Evolutionary conservation across 1,140 invertebrate species (phyloP).

Genomic region (Nasonia vitripennis): DNA sequence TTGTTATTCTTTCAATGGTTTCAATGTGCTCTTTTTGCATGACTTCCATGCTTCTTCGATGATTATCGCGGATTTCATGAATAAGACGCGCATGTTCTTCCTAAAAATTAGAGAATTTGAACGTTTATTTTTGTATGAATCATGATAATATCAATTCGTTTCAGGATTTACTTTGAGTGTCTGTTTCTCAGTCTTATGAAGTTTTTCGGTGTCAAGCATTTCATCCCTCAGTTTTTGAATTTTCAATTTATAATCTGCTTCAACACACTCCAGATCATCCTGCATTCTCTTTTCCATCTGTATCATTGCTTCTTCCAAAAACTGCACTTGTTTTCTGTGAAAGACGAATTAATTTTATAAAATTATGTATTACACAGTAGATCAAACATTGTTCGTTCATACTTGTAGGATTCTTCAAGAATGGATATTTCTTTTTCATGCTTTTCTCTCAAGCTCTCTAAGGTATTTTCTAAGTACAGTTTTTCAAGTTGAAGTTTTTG

Average conservation of each 20-base stretch:
- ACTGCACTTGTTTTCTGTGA: constrained; percentile 66
- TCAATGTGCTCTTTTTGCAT: constrained; percentile 67
- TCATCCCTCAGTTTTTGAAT: constrained; percentile 68
- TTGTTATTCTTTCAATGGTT: constrained; percentile 67
- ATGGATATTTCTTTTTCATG: constrained; percentile 68
- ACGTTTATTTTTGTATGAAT: not conserved
- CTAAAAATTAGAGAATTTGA: constrained; percentile 54
- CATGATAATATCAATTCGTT: not conserved
- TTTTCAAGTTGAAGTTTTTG: constrained; percentile 68
- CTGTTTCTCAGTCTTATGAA: constrained; percentile 65
- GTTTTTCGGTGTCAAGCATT: constrained; percentile 63
- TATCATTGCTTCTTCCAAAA: constrained; percentile 63
- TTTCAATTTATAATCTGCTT: constrained; percentile 66
- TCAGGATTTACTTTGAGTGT: constrained; percentile 61
- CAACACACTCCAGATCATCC: constrained; percentile 63
- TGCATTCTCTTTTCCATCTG: constrained; percentile 66
- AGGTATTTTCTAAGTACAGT: constrained; percentile 62
- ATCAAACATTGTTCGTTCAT: constrained; percentile 49
- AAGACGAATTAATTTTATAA: constrained; percentile 47
- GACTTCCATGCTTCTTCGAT: constrained; percentile 63
- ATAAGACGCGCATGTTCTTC: constrained; percentile 60
- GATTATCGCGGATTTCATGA: constrained; percentile 64
- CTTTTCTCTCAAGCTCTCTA: constrained; percentile 66
- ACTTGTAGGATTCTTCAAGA: constrained; percentile 69
- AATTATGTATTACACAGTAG: not conserved